Conservation (phyloP, 1,140 invertebrate genomes). For the Luehdorfia chinensis region DNA sequence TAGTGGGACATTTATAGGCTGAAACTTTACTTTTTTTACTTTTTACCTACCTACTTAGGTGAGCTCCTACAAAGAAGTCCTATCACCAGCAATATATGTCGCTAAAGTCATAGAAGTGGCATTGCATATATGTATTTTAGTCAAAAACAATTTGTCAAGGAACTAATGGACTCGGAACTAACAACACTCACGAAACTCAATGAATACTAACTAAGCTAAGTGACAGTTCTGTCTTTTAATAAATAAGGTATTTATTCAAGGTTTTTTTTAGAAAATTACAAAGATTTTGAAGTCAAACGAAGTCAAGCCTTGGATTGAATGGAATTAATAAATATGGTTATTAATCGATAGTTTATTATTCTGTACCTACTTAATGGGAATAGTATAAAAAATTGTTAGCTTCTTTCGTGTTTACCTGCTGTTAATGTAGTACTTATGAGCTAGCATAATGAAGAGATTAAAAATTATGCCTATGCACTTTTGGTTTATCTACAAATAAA, state of each 20-base stretch:
- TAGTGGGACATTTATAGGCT: too few species aligned
- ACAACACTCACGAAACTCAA: constrained; percentile 2
- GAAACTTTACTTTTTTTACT: too few species aligned
- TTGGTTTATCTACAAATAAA: too few species aligned
- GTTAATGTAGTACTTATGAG: too few species aligned
- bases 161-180: constrained; percentile 2
- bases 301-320: constrained; percentile 1
- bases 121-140: constrained; percentile 4
- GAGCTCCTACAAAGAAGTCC: too few species aligned
- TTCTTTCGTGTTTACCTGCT: too few species aligned
- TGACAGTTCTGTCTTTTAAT: not conserved
- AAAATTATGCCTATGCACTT: too few species aligned
- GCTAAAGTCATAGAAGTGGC: not conserved
- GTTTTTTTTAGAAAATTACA: constrained; percentile 6
- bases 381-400: too few species aligned
- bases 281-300: not conserved
- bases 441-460: too few species aligned
- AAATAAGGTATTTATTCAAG: constrained; percentile 7
- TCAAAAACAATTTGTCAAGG: constrained; percentile 9
- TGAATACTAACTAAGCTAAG: constrained; percentile 2
- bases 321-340: not conserved
- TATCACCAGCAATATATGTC: not conserved
- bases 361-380: too few species aligned
- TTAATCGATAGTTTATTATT: too few species aligned
- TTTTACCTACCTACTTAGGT: too few species aligned